A percentile compares a stretch with the other conserved stretches of the same genome.
Conservation (phyloP, 53 echinoderm and acorn worm species). For the Zoroaster sp. region DNA sequence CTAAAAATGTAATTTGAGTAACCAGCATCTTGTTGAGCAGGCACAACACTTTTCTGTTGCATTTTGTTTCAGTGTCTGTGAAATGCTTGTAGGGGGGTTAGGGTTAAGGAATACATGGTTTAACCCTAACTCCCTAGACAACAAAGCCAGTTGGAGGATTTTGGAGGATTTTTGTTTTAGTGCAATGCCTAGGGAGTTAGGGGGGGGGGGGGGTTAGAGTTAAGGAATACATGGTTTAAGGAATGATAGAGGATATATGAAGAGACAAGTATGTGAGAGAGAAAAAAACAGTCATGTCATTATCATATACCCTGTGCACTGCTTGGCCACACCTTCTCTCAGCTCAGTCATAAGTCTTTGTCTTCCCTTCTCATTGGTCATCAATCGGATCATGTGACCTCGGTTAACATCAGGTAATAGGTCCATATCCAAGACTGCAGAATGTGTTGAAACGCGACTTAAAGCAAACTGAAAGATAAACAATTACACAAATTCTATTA, state of each 20-base stretch:
- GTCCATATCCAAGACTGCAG: constrained; percentile 85
- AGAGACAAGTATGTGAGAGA: neutral
- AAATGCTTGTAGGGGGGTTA: too few relatives aligned
- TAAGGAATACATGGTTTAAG: too few relatives aligned
- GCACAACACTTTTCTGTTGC: neutral
- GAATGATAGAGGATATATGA: too few relatives aligned
- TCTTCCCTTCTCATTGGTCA: constrained; percentile 47
- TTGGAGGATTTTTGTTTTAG: too few relatives aligned
- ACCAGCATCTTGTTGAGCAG: neutral
- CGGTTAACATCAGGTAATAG: constrained; percentile 74
- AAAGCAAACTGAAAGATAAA: constrained; percentile 74
- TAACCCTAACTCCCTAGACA: too few relatives aligned
- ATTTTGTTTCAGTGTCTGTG: too few relatives aligned
- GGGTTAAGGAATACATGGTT: too few relatives aligned
- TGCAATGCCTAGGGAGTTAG: too few relatives aligned
- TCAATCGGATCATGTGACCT: constrained; percentile 64
- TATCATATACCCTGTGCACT: constrained; percentile 28
- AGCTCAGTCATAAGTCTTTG: constrained; percentile 62
- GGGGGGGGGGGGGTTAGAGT: too few relatives aligned
- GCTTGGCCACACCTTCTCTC: constrained; percentile 22
- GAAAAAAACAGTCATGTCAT: neutral
- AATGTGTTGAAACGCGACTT: constrained; percentile 78
- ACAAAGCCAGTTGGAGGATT: too few relatives aligned
- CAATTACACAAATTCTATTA: neutral
- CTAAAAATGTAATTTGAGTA: neutral